Percentiles rank a stretch among this genome's conserved stretches.
These are phyloP conservation scores for Microctenopoma lineatum DNA, from an alignment of 2,797 vertebrate genomes.

Conservation along the genomic window DNA sequence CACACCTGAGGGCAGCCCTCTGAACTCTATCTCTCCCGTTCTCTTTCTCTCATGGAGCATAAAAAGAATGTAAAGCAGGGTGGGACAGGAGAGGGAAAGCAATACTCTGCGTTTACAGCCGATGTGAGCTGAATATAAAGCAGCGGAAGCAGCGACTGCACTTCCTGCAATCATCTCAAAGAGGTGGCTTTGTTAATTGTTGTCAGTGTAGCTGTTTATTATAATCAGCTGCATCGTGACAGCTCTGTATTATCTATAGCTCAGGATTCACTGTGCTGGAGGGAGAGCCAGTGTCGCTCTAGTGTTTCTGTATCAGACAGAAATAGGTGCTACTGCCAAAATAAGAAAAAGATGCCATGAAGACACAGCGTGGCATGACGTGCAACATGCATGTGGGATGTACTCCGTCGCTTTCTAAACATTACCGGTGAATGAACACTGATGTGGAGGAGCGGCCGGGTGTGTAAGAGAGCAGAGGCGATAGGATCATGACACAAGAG, in stretches of 20 bases:
- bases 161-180: background rate
- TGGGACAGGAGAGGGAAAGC: slow-evolving; percentile 40
- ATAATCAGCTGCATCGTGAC: slow-evolving; percentile 4
- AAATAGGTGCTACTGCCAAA: no score
- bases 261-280: background rate
- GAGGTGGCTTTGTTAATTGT: slow-evolving; percentile 12
- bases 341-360: no score
- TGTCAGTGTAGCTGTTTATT: slow-evolving; percentile 12
- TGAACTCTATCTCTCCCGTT: slow-evolving; percentile 38
- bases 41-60: slow-evolving; percentile 30
- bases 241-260: background rate
- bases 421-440: no score
- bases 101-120: slow-evolving; percentile 21
- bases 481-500: background rate
- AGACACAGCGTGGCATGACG: no score
- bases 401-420: no score
- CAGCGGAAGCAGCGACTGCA: background rate
- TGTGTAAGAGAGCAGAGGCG: background rate
- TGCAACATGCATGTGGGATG: no score
- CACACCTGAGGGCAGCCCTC: slow-evolving; percentile 52
- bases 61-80: slow-evolving; percentile 43
- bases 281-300: no score
- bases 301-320: no score
- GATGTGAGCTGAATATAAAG: slow-evolving; percentile 44
- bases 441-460: no score